Base-by-base conservation (phyloP, 2,113 vertebrate genomes). In the Perognathus longimembris region DNA sequence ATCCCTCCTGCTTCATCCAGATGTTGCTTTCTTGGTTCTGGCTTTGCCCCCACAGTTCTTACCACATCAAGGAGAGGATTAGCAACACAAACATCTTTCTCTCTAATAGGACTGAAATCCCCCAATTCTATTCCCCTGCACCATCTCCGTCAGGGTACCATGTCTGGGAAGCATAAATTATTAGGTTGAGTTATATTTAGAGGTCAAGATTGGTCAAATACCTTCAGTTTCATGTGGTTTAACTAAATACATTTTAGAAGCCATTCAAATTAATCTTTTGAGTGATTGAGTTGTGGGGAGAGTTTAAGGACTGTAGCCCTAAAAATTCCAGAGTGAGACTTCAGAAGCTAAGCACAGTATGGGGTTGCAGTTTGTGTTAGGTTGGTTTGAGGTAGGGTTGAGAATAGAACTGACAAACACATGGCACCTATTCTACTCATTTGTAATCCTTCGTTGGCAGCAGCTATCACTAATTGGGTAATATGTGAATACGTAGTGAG, bases 21-120 rank as follows among this genome's bases (percentile, higher is more conserved):
- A 96, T 97, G 96, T 92, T 93, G 32, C 80, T 93, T 94, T 96
- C 95, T 97, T 98, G 97, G 92, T 97, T 90, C 91, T 98, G 96
- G 94, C 93, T 95, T 97, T 95, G 97, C 95, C 97, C 96, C 95
- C 96, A 95, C 75, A 95, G 96, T 93, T 94, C 92, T 98, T 94
- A 95, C 98, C 98, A 98, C 98, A 98, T 98, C 97, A 98, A 98
- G 97, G 92, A 94, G 88, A 77, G 92, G 90, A 95, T 96, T 59
- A 97, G 96, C 80, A 96, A 94, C 96, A 96, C 91, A 86, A 91
- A 96, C 95, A 97, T 84, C 90, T 97, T 98, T 98, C 97, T 92
- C 94, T 96, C 97, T 94, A 96, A 92, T 94, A 96, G 88, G 84
- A 94, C 96, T 97, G 96, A 96, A 98, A 97, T 96, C 36, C 66